Evolutionary conservation across 2,113 vertebrate species (phyloP).

Genomic region (Chiloscyllium plagiosum): DNA sequence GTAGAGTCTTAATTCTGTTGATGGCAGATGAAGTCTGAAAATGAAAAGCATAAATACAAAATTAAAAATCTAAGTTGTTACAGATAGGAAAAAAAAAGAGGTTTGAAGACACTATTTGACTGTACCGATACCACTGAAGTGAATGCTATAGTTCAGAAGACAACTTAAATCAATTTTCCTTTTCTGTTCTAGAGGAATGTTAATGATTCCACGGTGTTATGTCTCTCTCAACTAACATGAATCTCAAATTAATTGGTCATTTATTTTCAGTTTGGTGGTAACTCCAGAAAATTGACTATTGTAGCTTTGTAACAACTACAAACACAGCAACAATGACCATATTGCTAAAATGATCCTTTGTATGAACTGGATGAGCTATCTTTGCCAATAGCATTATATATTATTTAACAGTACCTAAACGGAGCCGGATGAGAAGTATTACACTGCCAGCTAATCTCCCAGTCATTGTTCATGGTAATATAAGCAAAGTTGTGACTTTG

Average conservation of each 20-base stretch:
- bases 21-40: constrained; percentile 25
- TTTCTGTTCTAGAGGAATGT: not conserved
- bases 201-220: not conserved
- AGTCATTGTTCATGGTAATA: not conserved
- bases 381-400: not conserved
- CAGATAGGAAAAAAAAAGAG: not conserved
- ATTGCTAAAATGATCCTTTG: not conserved
- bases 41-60: not conserved
- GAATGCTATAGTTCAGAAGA: not conserved
- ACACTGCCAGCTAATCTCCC: not conserved
- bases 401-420: not conserved
- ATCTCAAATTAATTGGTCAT: not conserved
- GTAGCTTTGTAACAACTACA: not conserved
- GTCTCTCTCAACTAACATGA: not conserved
- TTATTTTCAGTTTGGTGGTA: not conserved
- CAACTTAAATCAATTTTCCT: not conserved
- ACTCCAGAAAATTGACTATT: not conserved
- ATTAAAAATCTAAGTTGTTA: not conserved
- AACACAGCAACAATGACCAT: not conserved
- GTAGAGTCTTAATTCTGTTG: constrained; percentile 21
- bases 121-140: not conserved
- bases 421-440: not conserved
- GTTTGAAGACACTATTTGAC: not conserved
- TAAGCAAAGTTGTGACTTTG: not conserved
- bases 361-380: not conserved